These are phyloP conservation scores for Reticulitermes lucifugus DNA, from an alignment of 2,888 invertebrate genomes.

Conservation along the genomic window DNA sequence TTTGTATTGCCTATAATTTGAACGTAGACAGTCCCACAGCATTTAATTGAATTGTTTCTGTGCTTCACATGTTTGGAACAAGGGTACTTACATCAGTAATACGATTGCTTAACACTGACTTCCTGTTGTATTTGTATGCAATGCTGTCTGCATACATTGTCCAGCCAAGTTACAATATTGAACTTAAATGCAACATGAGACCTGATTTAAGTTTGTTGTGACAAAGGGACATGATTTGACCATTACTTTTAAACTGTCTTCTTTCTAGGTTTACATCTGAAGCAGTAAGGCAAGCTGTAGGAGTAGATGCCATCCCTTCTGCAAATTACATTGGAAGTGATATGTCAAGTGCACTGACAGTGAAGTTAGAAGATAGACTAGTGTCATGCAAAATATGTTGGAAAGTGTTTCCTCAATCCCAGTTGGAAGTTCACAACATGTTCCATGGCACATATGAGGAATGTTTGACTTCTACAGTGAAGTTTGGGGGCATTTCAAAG, in stretches of 20 bases:
- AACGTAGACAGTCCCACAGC: too few relatives aligned
- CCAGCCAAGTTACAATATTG: background rate
- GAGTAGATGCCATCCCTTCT: constrained; percentile 16
- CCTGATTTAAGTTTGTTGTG: background rate
- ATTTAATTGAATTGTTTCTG: background rate
- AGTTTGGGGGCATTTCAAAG: background rate
- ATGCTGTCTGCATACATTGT: background rate
- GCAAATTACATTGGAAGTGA: too few relatives aligned
- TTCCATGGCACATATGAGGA: background rate
- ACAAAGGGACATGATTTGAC: background rate
- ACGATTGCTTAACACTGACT: background rate
- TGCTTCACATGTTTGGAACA: background rate
- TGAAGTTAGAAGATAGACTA: constrained; percentile 14
- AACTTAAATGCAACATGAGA: background rate
- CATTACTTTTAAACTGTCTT: constrained; percentile 21
- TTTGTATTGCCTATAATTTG: too few relatives aligned
- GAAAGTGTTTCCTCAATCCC: constrained; percentile 13
- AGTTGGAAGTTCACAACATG: background rate
- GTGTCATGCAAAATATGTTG: constrained; percentile 2
- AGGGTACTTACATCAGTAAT: too few relatives aligned
- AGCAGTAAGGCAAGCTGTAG: background rate
- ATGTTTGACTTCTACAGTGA: background rate
- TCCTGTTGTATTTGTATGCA: too few relatives aligned
- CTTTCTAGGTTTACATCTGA: constrained; percentile 20
- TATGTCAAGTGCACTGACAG: background rate